Evolutionary conservation across 2,113 vertebrate species (phyloP).

Genomic region (Apteryx owenii): DNA sequence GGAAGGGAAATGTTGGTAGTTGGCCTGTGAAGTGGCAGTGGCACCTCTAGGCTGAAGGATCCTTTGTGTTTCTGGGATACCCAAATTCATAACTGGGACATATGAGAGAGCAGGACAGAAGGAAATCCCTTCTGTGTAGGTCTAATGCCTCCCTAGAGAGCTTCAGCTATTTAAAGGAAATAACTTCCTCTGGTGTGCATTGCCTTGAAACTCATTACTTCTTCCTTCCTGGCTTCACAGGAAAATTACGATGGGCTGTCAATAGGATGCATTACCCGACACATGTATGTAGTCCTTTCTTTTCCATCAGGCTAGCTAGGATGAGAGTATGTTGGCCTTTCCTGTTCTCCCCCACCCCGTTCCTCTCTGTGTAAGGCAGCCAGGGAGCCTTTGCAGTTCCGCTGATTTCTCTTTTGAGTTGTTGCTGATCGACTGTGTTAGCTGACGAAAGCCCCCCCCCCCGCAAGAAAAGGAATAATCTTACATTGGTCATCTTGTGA

Average conservation of each 20-base stretch:
- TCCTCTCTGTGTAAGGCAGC: no score
- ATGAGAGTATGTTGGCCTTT: background rate
- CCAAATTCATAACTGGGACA: background rate
- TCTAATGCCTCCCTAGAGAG: background rate
- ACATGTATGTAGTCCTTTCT: fast-evolving
- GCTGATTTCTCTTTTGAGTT: background rate
- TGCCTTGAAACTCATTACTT: background rate
- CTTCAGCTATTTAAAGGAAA: background rate
- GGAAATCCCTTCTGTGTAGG: background rate
- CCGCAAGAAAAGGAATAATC: background rate
- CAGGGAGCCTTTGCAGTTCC: background rate
- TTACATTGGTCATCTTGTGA: background rate
- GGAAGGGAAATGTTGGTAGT: fast-evolving
- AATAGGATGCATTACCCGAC: background rate
- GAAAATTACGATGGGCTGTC: background rate
- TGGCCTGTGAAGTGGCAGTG: background rate
- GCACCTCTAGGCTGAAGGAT: background rate
- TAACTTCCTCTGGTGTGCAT: background rate
- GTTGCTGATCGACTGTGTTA: background rate
- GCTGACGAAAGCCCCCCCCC: background rate
- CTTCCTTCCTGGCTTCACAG: background rate
- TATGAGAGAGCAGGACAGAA: fast-evolving
- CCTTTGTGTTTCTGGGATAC: background rate
- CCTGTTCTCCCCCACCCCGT: background rate
- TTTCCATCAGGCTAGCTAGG: background rate